phyloP scores from a whole-genome alignment of 2,888 invertebrate species.

The Apeira syringaria region DNA sequence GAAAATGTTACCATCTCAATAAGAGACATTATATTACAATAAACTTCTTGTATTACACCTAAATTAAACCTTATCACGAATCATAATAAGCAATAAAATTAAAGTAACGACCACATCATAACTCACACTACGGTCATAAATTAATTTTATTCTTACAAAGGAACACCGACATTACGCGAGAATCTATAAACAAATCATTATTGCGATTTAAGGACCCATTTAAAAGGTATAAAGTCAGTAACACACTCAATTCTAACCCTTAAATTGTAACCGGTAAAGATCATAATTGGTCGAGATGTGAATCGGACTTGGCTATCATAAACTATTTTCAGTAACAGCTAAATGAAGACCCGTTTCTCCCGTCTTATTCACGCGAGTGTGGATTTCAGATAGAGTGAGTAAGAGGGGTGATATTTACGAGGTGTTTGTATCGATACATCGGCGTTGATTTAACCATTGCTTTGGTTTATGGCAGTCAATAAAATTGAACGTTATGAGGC shows the following conservation, averaged over 20 bases:
- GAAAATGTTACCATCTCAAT: no score
- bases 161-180: conserved; percentile 52
- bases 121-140: conserved; percentile 49
- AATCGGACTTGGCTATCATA: conserved; percentile 64
- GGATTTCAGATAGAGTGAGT: conserved; percentile 39
- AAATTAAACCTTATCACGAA: conserved; percentile 24
- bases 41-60: no score
- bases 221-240: conserved; percentile 74
- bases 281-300: conserved; percentile 35
- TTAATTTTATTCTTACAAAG: conserved; percentile 59
- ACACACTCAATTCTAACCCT: conserved; percentile 36
- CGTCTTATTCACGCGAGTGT: conserved; percentile 44
- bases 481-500: conserved; percentile 83
- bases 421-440: conserved; percentile 79
- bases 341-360: conserved; percentile 62
- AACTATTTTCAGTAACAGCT: conserved; percentile 79
- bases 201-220: conserved; percentile 82
- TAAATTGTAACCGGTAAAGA: conserved; percentile 38
- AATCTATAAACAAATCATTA: conserved; percentile 81
- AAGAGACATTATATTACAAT: no score
- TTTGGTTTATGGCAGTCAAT: conserved; percentile 82
- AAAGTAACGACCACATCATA: conserved; percentile 41
- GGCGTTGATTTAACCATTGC: conserved; percentile 82
- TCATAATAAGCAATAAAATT: conserved; percentile 48
- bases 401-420: conserved; percentile 67